Evolutionary conservation across 1,140 invertebrate species (phyloP), one percentile per base, ranked within the genome.

Genomic region (Pseudomyrmex gracilis): DNA sequence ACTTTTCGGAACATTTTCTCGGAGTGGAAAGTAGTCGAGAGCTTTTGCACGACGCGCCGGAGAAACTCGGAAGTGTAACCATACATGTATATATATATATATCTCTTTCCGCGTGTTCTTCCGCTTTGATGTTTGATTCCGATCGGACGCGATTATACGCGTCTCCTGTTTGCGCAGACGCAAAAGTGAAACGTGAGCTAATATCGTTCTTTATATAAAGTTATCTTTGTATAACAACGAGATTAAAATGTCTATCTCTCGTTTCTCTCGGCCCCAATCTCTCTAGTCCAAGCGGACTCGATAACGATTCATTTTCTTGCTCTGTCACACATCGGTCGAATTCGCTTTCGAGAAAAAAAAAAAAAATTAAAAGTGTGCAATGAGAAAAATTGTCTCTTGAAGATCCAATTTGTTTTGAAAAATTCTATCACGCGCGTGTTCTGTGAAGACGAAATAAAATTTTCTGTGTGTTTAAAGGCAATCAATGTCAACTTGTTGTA

Each of bases 1-100:
- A 85, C 57, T 73, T 87, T 85, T 88, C 57, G 80, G 58, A 34
- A 85, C 86, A 73, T 88, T 89, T 83, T 78, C 73, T 45, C 57
- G 45, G n/a, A 49, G 53, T 53, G 61, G 49, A 84, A 73, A 86
- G 57, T 22, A 64, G 60, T 45, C 51, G 58, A 22, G 55, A 73
- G 45, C 22, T 66, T 2, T 10, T 57, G 22, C 13, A 3, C 49
- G 12, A 13, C 13, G 20, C 57, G n/a, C 13, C 20, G 10, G 57
- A 73, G 73, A 84, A 84, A 86, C 55, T 73, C 85, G 85, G 82
- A 83, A 83, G 61, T 51, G 20, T 24, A 49, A 47, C 76, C 76
- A 4, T 45, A 24, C 5, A 20, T 20, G n/a, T 70, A 53, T 78
- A 5, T 58, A 58, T 70, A 53, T 78, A 5, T 58, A 58, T 55